These are phyloP conservation scores for Drosophila testacea DNA, from an alignment of 2,888 invertebrate genomes.

Conservation along the genomic window DNA sequence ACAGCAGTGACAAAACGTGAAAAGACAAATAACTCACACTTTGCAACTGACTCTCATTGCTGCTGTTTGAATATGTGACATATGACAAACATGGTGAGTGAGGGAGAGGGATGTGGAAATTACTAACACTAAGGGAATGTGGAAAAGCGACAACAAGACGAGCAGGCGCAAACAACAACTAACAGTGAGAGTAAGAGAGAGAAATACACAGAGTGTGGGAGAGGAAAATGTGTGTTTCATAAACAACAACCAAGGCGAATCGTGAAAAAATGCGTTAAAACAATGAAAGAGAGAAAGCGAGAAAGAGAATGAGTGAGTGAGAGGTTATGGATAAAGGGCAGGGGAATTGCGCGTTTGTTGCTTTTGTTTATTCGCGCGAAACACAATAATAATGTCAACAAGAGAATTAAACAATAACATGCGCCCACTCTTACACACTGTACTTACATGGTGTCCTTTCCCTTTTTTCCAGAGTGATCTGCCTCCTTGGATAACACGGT, in stretches of 20 bases:
- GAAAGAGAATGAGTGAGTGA: neutral
- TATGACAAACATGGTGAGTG: constrained; percentile 51
- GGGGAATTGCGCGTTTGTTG: neutral
- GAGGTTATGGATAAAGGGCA: neutral
- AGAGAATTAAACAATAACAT: constrained; percentile 67
- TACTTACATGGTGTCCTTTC: neutral
- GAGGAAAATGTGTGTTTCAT: neutral
- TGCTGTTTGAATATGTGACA: constrained; percentile 76
- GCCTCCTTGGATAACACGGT: constrained; percentile 89
- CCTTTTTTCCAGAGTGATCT: constrained; percentile 82
- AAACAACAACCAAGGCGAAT: constrained; percentile 12
- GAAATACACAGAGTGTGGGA: neutral
- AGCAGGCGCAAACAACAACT: constrained; percentile 36
- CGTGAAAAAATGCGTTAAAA: constrained; percentile 28
- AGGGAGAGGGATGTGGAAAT: neutral
- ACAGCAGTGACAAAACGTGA: constrained; percentile 70
- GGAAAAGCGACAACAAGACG: constrained; percentile 38
- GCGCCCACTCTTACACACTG: constrained; percentile 24
- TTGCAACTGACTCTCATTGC: constrained; percentile 61
- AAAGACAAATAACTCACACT: constrained; percentile 79
- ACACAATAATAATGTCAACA: constrained; percentile 63
- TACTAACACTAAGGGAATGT: constrained; percentile 48
- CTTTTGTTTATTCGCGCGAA: constrained; percentile 15
- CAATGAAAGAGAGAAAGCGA: neutral
- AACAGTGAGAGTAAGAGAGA: constrained; percentile 1